Conservation (phyloP, 2,888 invertebrate species). For the Aporophyla nigra region DNA sequence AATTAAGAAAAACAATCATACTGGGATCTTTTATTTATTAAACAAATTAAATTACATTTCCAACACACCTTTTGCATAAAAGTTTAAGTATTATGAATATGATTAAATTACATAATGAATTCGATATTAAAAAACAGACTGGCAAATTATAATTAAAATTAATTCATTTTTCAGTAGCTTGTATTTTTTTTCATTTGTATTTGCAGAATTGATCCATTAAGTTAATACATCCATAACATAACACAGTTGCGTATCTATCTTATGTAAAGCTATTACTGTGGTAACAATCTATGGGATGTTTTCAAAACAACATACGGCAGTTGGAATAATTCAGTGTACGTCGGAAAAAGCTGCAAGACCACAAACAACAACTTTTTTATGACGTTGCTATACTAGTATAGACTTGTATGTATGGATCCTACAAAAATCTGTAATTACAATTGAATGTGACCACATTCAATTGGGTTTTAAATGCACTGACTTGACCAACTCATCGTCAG, state of each 20-base stretch:
- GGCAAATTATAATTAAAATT: background rate
- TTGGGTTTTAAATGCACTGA: no score
- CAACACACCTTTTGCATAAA: constrained; percentile 48
- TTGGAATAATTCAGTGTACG: background rate
- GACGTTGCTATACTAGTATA: background rate
- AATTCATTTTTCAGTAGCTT: background rate
- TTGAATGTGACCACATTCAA: background rate
- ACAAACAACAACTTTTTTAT: background rate
- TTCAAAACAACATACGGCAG: background rate
- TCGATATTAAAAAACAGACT: background rate
- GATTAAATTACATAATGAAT: constrained; percentile 15
- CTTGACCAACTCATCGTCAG: background rate
- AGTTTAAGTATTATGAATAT: constrained; percentile 44
- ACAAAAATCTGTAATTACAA: background rate
- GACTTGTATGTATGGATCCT: background rate
- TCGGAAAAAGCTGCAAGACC: constrained; percentile 3
- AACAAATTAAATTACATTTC: constrained; percentile 53
- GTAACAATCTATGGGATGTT: no score
- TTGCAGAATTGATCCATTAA: background rate
- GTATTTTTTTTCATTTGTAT: background rate
- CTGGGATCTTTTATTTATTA: constrained; percentile 54
- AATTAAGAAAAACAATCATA: constrained; percentile 22
- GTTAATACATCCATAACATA: background rate
- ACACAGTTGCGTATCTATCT: background rate
- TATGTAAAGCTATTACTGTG: constrained; percentile 3